Base-by-base conservation (phyloP, 2,113 vertebrate species). In the Clupea harengus region DNA sequence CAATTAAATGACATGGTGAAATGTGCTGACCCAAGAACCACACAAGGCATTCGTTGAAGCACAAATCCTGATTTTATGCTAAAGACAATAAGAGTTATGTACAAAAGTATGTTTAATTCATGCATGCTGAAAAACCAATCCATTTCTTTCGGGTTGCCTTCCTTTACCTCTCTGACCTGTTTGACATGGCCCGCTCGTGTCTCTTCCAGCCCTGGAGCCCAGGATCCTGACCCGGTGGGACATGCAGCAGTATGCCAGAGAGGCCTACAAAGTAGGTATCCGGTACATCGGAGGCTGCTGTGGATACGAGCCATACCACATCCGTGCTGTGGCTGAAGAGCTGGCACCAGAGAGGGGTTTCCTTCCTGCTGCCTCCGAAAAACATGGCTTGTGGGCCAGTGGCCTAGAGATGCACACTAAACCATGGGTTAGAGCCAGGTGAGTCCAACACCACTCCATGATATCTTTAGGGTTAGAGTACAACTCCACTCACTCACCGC, bases 361-460 rank as follows among this genome's bases (percentile, higher is more conserved):
- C 91, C 89, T 97, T 86, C 97, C 98, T 0, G 88, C 91, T 15
- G 98, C 95, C 45, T 99, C 97, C 0, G 95, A 98, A 88, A 99
- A 99, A 89, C 98, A 99, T 0, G 98, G 97, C 60, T 92, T 28
- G 90, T 99, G 98, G 98, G 98, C 97, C 0, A 90, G 93, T 25
- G 93, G 93, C 46, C 92, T 99, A 86, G 94, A 95, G 87, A 98
- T 99, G 98, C 98, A 99, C 91, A 99, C 98, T 3, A 99, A 99
- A 88, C 98, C 98, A 4, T 99, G 98, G 98, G 95, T 99, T 89
- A 94, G 98, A 94, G 98, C 98, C 52, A 97, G 98, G 98, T 98
- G 92, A 84, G 94, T 60, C 1, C 22, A 22, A 20, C 6, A 20
- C 20, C 22, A 54, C 20, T 60, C 6, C 47, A 9, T 49, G 47